Evolutionary conservation across 2,888 invertebrate species (phyloP).

Genomic region (Andricus curvator): DNA sequence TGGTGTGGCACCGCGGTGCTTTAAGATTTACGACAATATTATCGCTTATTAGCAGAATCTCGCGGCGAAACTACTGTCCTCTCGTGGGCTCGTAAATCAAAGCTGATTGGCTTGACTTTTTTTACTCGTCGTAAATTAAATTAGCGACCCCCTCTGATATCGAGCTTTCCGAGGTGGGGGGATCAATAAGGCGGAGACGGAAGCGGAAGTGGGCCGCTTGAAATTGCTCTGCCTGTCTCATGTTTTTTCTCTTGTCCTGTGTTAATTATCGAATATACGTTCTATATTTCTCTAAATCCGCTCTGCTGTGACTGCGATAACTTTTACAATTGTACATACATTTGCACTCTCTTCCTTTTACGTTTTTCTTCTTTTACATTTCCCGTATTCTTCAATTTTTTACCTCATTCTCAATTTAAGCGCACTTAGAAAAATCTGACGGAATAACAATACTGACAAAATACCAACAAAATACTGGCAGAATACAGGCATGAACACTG

Average conservation of each 20-base stretch:
- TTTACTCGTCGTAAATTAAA: constrained; percentile 47
- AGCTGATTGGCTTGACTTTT: constrained; percentile 46
- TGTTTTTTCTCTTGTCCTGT: constrained; percentile 35
- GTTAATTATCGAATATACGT: constrained; percentile 43
- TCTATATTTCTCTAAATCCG: not conserved
- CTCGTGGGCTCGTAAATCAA: constrained; percentile 48
- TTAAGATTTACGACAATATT: constrained; percentile 51
- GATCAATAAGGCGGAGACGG: constrained; percentile 44
- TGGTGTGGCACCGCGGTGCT: constrained; percentile 15
- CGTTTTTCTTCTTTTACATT: not conserved
- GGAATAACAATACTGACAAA: too few species aligned
- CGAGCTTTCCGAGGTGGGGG: constrained; percentile 35
- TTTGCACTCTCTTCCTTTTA: not conserved
- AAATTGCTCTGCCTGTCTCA: constrained; percentile 40
- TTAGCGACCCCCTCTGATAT: constrained; percentile 45
- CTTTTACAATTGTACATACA: not conserved
- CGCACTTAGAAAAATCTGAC: not conserved
- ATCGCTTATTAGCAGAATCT: constrained; percentile 52
- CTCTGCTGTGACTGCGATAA: not conserved
- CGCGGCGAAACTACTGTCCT: constrained; percentile 45
- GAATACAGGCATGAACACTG: too few species aligned
- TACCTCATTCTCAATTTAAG: not conserved
- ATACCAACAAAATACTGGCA: too few species aligned
- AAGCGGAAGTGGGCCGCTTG: constrained; percentile 41
- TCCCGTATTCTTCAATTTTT: not conserved